Base-by-base conservation (phyloP, 2,113 vertebrate genomes). In the Limanda limanda region DNA sequence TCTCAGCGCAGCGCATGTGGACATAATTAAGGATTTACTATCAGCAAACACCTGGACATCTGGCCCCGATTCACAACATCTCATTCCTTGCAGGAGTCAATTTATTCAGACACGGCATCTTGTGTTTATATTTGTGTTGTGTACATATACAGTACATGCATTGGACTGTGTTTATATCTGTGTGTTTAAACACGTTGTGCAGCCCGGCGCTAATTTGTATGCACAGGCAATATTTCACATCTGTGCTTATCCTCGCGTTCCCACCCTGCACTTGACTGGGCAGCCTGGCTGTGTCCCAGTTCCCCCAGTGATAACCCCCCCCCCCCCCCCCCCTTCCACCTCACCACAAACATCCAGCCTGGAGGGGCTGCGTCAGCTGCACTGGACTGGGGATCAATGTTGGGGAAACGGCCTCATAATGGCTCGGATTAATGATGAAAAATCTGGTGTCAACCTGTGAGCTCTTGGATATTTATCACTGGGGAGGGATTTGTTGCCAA, bases 381-480 rank as follows among this genome's bases (percentile, higher is more conserved):
- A 83, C 88, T 78, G 79, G 79, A 81, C 89, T 91, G 94, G 90
- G 88, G 96, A 98, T 97, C 96, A 97, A 98, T 97, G 96, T 92
- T 63, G 94, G 91, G 95, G 95, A 95, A 94, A 94, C 94, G 94
- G 91, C 91, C 94, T 95, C 94, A 97, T 97, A 98, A 98, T 95
- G 91, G 95, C 84, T 88, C 78, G 64, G 91, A 98, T 98, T 99
- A 99, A 99, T 98, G 97, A 99, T 97, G 97, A 99, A 97, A 97
- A 98, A 99, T 98, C 94, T 93, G 93, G 95, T 94, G 95, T 97
- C 97, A 96, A 93, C 91, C 90, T 77, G 91, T 76, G 92, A 93
- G 93, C 91, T 93, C 90, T 87, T 89, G 87, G 94, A 95, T 96
- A 98, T 99, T 96, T 92, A 98, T 99, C 97, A 99, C 94, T 73